A percentile compares a stretch with the other conserved stretches of the same genome.
These are phyloP conservation scores for Sinocyclocheilus rhinocerous DNA, from an alignment of 2,113 vertebrate species.

Conservation along the genomic window DNA sequence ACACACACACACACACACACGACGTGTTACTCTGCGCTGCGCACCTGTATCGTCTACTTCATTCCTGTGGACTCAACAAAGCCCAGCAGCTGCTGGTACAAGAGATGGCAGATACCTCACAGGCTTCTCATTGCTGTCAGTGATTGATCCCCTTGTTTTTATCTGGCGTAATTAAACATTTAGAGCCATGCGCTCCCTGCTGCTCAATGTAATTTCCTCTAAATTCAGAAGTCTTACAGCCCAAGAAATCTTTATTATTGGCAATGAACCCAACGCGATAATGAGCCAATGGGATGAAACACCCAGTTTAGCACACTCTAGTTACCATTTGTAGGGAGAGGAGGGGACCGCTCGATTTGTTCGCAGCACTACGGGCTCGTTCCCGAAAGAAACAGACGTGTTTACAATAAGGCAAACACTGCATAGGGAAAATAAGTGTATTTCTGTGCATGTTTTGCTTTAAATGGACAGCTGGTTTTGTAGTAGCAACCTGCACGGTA, in stretches of 20 bases:
- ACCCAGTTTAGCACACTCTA: conserved; percentile 59
- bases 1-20: too few species aligned
- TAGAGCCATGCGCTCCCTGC: conserved; percentile 57
- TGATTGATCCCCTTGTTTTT: conserved; percentile 66
- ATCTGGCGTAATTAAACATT: conserved; percentile 68
- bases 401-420: conserved; percentile 48
- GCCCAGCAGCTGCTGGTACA: conserved; percentile 27
- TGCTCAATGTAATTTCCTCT: conserved; percentile 65
- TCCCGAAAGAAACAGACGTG: conserved; percentile 48
- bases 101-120: conserved; percentile 36
- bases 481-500: background rate
- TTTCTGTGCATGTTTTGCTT: conserved; percentile 1
- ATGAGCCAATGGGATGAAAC: conserved; percentile 59
- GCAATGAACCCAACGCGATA: conserved; percentile 58
- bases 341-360: conserved; percentile 29
- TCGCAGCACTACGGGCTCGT: conserved; percentile 37
- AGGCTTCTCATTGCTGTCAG: conserved; percentile 53
- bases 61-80: conserved; percentile 45
- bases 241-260: conserved; percentile 69
- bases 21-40: too few species aligned
- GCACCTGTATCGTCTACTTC: background rate
- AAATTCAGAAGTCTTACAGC: conserved; percentile 63
- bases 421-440: conserved; percentile 32
- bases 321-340: conserved; percentile 43
- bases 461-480: conserved; percentile 34